Conservation (phyloP, 2,888 invertebrate genomes). For the Autographa gamma region DNA sequence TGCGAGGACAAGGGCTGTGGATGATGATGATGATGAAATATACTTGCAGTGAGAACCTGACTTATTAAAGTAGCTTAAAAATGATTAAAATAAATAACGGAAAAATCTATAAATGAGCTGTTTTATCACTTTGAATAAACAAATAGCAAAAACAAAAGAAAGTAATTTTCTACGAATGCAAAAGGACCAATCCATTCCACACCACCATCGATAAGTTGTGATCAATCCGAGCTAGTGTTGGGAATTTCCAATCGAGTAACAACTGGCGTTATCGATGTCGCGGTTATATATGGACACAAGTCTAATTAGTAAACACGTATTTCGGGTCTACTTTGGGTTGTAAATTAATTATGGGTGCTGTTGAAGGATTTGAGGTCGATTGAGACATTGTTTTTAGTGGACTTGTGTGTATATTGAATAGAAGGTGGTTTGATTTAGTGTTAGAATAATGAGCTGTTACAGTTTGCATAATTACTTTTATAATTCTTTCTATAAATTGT, state of each 20-base stretch:
- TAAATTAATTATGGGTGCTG: constrained; percentile 40
- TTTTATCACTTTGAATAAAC: too few relatives aligned
- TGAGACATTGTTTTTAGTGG: not conserved
- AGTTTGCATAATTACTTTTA: too few relatives aligned
- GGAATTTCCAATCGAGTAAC: constrained; percentile 64
- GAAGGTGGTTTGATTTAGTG: not conserved
- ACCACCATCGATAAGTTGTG: constrained; percentile 55
- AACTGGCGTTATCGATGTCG: constrained; percentile 55
- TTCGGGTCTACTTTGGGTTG: constrained; percentile 41
- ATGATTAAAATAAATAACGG: too few relatives aligned
- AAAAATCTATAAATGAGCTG: too few relatives aligned
- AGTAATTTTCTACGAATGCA: not conserved
- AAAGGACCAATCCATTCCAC: not conserved
- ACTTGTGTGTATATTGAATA: not conserved
- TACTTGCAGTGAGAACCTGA: too few relatives aligned
- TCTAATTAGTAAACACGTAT: constrained; percentile 49
- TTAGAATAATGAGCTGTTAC: too few relatives aligned
- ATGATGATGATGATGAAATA: too few relatives aligned
- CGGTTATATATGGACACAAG: constrained; percentile 56
- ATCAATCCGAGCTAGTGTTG: constrained; percentile 64
- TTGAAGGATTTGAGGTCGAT: constrained; percentile 29
- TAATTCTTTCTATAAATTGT: too few relatives aligned
- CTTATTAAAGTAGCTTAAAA: too few relatives aligned
- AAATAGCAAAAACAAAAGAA: not conserved
- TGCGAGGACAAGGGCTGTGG: too few relatives aligned